Base-by-base conservation (phyloP, 2,888 invertebrate species). In the Ectropis crepuscularia region DNA sequence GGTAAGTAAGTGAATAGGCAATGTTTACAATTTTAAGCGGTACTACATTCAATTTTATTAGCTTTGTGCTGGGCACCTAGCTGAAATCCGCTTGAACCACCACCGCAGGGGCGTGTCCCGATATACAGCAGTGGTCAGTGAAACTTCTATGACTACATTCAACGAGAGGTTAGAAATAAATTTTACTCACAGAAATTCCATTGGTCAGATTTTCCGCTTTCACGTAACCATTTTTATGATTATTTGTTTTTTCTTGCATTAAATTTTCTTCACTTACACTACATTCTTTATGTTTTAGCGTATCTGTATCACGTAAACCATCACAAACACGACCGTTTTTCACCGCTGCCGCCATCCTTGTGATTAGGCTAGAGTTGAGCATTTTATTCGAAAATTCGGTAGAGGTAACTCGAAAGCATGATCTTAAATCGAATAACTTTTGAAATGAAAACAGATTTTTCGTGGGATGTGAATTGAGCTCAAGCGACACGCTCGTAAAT, bases 111-210 rank as follows among this genome's bases (percentile, higher is more conserved):
- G 69, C 62, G 67, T 66, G 65, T 49, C 63, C 16, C 12, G 57
- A 45, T 39, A 39, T n/a, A 59, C 58, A 54, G 39, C 7, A 47
- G 16, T 41, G 10, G 16, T 42, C n/a, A 60, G 45, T 39, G 45
- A 48, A 51, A 55, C 57, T 28, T 53, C 11, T 12, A 55, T 53
- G 51, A 53, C 37, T 64, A 65, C 59, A 12, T 57, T 51, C 65
- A 39, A 50, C 38, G 16, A 51, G 61, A 72, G 74, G 72, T 74
- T 64, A 67, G 72, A 73, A 78, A 74, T 76, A 78, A 77, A 74
- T 72, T 74, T 65, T 78, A 90, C 90, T 91, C 73, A 91, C 91
- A 66, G 68, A 71, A 59, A 80, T 71, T 59, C 86, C 87, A 80
- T 90, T 88, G 54, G 67, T 75, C 61, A 73, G 45, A 68, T 72